phyloP scores from a whole-genome alignment of 2,797 vertebrate species.

The Rhabdophis nuchalis region DNA sequence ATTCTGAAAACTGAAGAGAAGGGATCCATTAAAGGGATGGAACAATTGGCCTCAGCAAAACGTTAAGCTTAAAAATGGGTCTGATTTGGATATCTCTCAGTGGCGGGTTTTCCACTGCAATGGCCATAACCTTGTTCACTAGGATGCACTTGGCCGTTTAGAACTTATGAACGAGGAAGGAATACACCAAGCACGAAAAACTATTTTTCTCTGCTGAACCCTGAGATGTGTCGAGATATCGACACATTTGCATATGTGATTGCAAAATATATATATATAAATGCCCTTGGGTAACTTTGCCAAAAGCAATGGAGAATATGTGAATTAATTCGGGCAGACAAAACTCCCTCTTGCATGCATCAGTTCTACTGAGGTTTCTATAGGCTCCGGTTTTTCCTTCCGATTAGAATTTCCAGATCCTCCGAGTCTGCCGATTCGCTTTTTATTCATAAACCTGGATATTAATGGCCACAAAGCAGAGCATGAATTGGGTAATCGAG shows the following conservation, averaged over 20 bases:
- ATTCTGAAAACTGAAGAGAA: not conserved
- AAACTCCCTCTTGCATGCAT: slow-evolving; percentile 33
- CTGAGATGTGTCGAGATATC: not conserved
- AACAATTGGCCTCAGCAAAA: too few relatives aligned
- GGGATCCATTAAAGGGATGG: not conserved
- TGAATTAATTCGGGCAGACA: not conserved
- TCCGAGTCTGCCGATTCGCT: slow-evolving; percentile 27
- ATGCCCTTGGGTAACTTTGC: not conserved
- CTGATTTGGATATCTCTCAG: not conserved
- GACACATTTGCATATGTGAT: not conserved
- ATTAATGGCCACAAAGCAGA: slow-evolving; percentile 48
- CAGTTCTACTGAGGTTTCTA: slow-evolving; percentile 22
- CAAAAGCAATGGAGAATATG: not conserved
- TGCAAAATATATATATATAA: not conserved
- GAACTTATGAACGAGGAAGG: not conserved
- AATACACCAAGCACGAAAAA: not conserved
- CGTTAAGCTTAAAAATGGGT: not conserved
- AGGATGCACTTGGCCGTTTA: not conserved
- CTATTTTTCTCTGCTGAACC: not conserved
- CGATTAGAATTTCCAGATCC: slow-evolving; percentile 41
- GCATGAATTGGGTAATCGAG: slow-evolving; percentile 40
- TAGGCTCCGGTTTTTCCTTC: slow-evolving; percentile 27
- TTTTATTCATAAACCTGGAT: slow-evolving; percentile 45
- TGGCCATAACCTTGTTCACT: not conserved
- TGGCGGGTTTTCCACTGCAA: not conserved